A percentile compares a stretch with the other conserved stretches of the same genome.
These are phyloP conservation scores for Electrona antarctica DNA, from an alignment of 2,113 vertebrate species.

Conservation along the genomic window DNA sequence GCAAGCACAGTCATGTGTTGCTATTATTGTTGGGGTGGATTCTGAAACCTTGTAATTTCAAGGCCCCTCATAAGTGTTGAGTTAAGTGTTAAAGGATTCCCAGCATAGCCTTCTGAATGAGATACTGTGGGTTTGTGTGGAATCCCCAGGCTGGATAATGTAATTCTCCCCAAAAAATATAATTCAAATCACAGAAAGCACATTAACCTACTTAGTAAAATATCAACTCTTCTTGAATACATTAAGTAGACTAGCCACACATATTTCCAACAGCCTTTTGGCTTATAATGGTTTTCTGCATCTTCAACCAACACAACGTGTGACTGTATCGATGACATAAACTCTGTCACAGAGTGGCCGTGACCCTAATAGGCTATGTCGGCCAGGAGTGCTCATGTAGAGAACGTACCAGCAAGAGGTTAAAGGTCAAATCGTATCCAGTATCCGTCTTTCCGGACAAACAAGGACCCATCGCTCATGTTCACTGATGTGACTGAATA, in stretches of 20 bases:
- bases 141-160: too few species aligned
- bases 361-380: constrained; percentile 32
- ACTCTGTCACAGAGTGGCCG: constrained; percentile 19
- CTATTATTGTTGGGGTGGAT: too few species aligned
- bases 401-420: background rate
- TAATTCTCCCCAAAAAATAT: too few species aligned
- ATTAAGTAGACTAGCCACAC: background rate
- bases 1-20: too few species aligned
- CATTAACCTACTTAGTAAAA: too few species aligned
- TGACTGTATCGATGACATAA: background rate
- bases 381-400: background rate
- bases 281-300: background rate
- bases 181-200: too few species aligned
- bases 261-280: background rate
- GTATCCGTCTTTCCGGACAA: constrained; percentile 22
- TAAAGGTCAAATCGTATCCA: constrained; percentile 31
- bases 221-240: too few species aligned
- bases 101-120: too few species aligned
- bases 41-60: too few species aligned
- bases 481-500: background rate
- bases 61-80: too few species aligned
- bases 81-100: too few species aligned
- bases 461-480: background rate
- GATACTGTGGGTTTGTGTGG: too few species aligned
- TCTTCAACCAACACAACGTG: constrained; percentile 10